Evolutionary conservation across 2,797 vertebrate genomes (phyloP).

Genomic region (Toxotes lorentzi): DNA sequence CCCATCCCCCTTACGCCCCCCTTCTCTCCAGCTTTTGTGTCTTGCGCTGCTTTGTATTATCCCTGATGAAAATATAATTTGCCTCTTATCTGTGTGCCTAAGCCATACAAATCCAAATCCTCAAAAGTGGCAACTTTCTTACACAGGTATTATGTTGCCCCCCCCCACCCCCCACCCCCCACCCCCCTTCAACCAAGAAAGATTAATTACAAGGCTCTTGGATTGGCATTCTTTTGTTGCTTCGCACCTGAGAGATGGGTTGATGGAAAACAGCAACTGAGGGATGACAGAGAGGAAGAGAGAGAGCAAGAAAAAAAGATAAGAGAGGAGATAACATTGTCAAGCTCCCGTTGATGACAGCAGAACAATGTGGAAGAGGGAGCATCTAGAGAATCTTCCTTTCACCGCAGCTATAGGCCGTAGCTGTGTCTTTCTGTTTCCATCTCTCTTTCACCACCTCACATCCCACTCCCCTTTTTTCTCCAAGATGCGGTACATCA

Average conservation of each 20-base stretch:
- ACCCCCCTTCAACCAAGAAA: constrained; percentile 82
- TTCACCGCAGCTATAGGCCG: constrained; percentile 71
- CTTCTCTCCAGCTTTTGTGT: constrained; percentile 91
- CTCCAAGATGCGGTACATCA: constrained; percentile 83
- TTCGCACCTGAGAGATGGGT: constrained; percentile 92
- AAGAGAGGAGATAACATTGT: constrained; percentile 95
- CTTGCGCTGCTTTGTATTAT: constrained; percentile 92
- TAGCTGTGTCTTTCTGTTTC: constrained; percentile 60
- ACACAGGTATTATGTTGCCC: constrained; percentile 95
- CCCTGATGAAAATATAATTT: constrained; percentile 99
- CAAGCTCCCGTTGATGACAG: constrained; percentile 91
- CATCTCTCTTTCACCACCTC: constrained; percentile 74
- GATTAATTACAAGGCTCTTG: constrained; percentile 97
- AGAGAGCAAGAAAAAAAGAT: constrained; percentile 82
- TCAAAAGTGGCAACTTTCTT: constrained; percentile 96
- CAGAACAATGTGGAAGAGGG: constrained; percentile 89
- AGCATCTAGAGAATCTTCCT: constrained; percentile 89
- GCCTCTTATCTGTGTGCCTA: constrained; percentile 96
- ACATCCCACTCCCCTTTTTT: constrained; percentile 73
- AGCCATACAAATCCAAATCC: constrained; percentile 97
- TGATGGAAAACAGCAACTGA: constrained; percentile 84
- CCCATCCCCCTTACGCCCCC: constrained; percentile 86
- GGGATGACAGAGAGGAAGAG: constrained; percentile 73
- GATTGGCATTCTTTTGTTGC: constrained; percentile 94
- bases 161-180: constrained; percentile 65